A percentile compares a stretch with the other conserved stretches of the same genome.
These are phyloP conservation scores for Sipha flava DNA, from an alignment of 1,140 invertebrate species.

Conservation along the genomic window DNA sequence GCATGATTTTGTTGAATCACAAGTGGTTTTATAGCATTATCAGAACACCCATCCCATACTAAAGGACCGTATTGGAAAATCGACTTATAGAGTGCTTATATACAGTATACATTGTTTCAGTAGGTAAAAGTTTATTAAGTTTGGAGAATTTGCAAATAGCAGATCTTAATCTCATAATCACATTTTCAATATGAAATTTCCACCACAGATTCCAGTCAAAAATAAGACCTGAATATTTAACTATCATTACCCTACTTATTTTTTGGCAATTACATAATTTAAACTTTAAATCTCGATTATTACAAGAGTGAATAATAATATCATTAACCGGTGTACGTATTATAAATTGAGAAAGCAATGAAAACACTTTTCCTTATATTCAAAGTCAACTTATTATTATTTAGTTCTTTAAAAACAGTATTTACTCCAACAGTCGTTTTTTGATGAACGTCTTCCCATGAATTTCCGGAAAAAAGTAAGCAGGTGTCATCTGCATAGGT, in stretches of 20 bases:
- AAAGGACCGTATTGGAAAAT: too few species aligned
- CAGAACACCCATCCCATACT: too few species aligned
- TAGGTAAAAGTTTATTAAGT: background rate
- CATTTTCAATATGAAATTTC: background rate
- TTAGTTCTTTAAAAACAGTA: background rate
- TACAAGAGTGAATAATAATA: background rate
- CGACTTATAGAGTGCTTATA: too few species aligned
- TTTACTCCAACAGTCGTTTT: background rate
- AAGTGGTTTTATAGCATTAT: background rate
- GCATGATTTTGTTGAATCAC: background rate
- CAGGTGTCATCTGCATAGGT: background rate
- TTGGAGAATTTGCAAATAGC: background rate
- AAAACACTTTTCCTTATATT: background rate
- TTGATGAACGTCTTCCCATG: background rate
- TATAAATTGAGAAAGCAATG: background rate
- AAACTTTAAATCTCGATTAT: background rate
- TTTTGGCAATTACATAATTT: background rate
- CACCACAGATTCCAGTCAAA: background rate
- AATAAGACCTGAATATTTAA: background rate
- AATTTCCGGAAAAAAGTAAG: background rate
- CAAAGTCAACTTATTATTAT: background rate
- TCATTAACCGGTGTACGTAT: background rate
- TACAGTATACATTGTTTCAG: too few species aligned
- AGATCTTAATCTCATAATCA: background rate
- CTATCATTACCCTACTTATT: background rate